These are phyloP conservation scores for Saturnia japonica DNA, from an alignment of 2,888 invertebrate species.

Conservation along the genomic window DNA sequence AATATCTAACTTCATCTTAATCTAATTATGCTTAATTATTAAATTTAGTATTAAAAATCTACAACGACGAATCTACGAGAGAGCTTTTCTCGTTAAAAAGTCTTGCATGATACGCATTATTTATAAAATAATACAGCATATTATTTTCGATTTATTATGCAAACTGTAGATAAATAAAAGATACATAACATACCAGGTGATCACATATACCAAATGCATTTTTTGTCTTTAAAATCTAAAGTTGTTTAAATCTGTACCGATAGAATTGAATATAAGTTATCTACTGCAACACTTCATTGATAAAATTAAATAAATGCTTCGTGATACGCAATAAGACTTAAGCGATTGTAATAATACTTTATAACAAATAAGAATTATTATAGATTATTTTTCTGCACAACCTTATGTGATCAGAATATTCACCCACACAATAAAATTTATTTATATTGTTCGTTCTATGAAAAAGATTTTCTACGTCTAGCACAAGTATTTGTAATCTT, in stretches of 20 bases:
- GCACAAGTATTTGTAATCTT: too few relatives aligned
- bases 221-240: neutral
- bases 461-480: too few relatives aligned
- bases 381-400: neutral
- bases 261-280: too few relatives aligned
- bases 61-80: conserved; percentile 25
- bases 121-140: too few relatives aligned
- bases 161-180: too few relatives aligned
- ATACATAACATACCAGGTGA: too few relatives aligned
- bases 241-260: too few relatives aligned
- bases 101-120: neutral
- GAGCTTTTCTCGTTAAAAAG: conserved; percentile 31
- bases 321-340: neutral
- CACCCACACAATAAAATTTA: too few relatives aligned
- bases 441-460: neutral
- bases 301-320: too few relatives aligned
- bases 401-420: neutral
- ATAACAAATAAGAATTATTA: neutral
- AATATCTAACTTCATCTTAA: conserved; percentile 32
- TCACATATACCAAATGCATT: too few relatives aligned
- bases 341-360: neutral
- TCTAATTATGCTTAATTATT: conserved; percentile 28
- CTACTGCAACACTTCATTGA: neutral
- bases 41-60: conserved; percentile 25
- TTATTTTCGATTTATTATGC: too few relatives aligned